Percentiles rank a stretch among this genome's conserved stretches.
phyloP scores from a whole-genome alignment of 2,113 vertebrate species.

The Misgurnus mizolepis region DNA sequence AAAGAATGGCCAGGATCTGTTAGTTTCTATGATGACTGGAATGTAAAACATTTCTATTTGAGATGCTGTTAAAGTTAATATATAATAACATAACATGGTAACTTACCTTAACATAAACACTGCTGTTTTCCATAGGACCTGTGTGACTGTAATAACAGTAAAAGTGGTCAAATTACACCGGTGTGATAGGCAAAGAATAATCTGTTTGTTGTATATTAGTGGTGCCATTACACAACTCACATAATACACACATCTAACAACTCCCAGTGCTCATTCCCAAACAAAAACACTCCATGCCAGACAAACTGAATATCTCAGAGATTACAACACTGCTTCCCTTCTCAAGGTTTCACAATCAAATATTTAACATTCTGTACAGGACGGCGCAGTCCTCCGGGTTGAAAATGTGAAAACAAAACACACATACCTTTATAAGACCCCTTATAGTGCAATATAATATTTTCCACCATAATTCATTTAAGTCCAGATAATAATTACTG shows the following conservation, averaged over 20 bases:
- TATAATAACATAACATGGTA: background rate
- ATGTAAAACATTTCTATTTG: background rate
- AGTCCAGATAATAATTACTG: no score
- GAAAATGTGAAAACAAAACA: background rate
- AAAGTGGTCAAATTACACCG: background rate
- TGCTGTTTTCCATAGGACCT: constrained; percentile 52
- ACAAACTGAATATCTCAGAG: constrained; percentile 26
- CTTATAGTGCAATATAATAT: no score
- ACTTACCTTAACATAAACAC: constrained; percentile 75
- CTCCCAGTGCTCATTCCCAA: constrained; percentile 56
- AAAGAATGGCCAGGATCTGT: background rate
- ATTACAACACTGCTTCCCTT: constrained; percentile 44
- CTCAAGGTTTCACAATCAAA: constrained; percentile 36
- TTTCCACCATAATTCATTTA: no score
- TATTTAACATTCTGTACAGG: constrained; percentile 9
- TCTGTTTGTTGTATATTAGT: constrained; percentile 23
- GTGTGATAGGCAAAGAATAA: background rate
- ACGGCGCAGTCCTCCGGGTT: background rate
- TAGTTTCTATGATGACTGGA: no score
- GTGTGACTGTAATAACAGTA: constrained; percentile 52
- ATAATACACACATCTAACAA: constrained; percentile 48
- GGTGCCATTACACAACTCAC: constrained; percentile 37
- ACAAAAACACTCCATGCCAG: constrained; percentile 3
- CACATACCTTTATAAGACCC: background rate
- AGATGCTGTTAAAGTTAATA: background rate